Percentiles rank a stretch among this genome's conserved stretches.
phyloP scores from a whole-genome alignment of 2,113 vertebrate species.

The Cinclus mexicanus region DNA sequence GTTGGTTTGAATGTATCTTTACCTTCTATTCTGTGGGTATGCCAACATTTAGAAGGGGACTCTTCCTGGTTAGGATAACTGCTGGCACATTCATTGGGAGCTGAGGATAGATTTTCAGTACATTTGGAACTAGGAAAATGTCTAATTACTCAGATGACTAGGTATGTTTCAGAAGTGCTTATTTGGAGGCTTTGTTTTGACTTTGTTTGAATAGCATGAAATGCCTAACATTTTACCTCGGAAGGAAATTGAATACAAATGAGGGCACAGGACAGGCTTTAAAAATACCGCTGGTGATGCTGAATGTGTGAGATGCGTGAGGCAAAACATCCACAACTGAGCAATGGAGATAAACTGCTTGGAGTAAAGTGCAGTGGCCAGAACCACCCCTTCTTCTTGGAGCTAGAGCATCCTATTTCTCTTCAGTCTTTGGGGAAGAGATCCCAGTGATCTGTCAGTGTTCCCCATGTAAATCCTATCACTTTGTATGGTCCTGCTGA shows the following conservation, averaged over 20 bases:
- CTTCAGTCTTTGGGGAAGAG: background rate
- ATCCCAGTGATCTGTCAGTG: background rate
- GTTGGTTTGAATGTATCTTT: background rate
- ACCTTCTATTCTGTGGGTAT: background rate
- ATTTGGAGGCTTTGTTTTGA: conserved; percentile 39
- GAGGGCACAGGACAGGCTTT: background rate
- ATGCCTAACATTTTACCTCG: background rate
- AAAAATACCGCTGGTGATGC: background rate
- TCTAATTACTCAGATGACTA: conserved; percentile 56
- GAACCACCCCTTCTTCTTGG: background rate
- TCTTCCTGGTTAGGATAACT: background rate
- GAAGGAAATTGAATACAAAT: conserved; percentile 4
- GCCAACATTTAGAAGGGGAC: background rate
- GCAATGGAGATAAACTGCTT: background rate
- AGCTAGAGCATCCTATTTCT: background rate
- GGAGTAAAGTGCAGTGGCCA: background rate
- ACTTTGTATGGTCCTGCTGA: background rate
- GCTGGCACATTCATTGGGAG: background rate
- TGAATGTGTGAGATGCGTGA: background rate
- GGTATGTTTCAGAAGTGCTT: background rate
- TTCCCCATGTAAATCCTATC: background rate
- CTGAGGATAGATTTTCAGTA: background rate
- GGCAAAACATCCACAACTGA: background rate
- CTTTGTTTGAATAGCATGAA: conserved; percentile 6
- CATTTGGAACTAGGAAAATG: conserved; percentile 19